Evolutionary conservation across 2,888 invertebrate species (phyloP).

Genomic region (Ethmia dodecea): DNA sequence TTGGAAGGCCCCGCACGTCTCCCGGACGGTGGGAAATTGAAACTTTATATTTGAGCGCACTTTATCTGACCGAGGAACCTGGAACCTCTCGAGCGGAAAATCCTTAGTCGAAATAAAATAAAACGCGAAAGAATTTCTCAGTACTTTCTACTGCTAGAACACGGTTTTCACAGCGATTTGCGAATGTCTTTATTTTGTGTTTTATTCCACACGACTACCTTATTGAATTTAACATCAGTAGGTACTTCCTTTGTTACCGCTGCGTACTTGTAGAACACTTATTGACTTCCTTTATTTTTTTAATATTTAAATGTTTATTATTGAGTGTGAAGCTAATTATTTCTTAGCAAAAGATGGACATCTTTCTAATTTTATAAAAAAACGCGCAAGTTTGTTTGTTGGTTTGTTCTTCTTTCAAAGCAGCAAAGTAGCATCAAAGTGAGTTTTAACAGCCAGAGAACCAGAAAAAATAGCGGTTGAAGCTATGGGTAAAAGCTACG

Average conservation of each 20-base stretch:
- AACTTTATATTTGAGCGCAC: slow-evolving; percentile 72
- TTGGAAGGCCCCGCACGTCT: slow-evolving; percentile 53
- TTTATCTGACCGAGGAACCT: slow-evolving; percentile 62
- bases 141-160: slow-evolving; percentile 41
- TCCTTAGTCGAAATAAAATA: slow-evolving; percentile 58
- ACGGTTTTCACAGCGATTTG: slow-evolving; percentile 41
- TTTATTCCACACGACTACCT: slow-evolving; percentile 9
- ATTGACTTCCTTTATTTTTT: too few relatives aligned
- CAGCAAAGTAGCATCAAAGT: too few relatives aligned
- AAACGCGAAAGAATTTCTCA: slow-evolving; percentile 48
- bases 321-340: too few relatives aligned
- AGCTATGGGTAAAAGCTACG: too few relatives aligned
- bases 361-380: too few relatives aligned
- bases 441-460: too few relatives aligned
- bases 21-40: slow-evolving; percentile 58
- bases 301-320: too few relatives aligned
- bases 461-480: too few relatives aligned
- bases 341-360: too few relatives aligned
- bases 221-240: slow-evolving; percentile 8
- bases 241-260: slow-evolving; percentile 6
- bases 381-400: too few relatives aligned
- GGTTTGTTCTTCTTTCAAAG: too few relatives aligned
- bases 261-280: too few relatives aligned
- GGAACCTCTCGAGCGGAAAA: slow-evolving; percentile 50
- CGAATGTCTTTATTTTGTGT: slow-evolving; percentile 27